phyloP scores from a whole-genome alignment of 2,797 vertebrate genomes.

The Argya squamiceps region DNA sequence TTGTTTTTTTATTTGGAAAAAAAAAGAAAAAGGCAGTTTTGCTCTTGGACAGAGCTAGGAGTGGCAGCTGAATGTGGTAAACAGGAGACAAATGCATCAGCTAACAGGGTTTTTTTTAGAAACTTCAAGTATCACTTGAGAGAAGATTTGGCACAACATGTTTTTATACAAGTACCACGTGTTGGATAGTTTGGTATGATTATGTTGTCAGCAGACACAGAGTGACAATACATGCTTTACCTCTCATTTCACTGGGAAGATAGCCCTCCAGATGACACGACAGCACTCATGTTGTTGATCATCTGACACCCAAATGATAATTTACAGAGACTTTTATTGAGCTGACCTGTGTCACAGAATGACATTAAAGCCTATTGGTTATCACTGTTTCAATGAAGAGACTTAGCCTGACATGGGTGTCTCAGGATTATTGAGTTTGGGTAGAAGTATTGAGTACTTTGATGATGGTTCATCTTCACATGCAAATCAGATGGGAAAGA shows the following conservation, averaged over 20 bases:
- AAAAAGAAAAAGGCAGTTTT: neutral
- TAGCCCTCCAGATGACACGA: neutral
- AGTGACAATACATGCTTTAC: slow-evolving; percentile 16
- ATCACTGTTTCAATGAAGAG: neutral
- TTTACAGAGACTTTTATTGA: slow-evolving; percentile 10
- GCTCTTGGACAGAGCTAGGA: slow-evolving; percentile 36
- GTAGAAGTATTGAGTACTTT: neutral
- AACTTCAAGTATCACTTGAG: slow-evolving; percentile 50
- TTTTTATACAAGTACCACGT: slow-evolving; percentile 45
- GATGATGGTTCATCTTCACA: neutral
- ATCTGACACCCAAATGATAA: neutral
- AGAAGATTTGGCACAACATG: slow-evolving; percentile 56
- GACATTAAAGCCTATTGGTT: slow-evolving; percentile 13
- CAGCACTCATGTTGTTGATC: neutral
- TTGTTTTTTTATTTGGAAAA: neutral
- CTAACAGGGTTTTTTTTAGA: slow-evolving; percentile 11
- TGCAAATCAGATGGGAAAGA: neutral
- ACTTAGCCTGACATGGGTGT: neutral
- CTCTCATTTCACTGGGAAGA: neutral
- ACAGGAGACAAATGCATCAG: slow-evolving; percentile 39
- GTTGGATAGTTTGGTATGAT: slow-evolving; percentile 27
- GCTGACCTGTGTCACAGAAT: neutral
- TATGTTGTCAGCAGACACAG: neutral
- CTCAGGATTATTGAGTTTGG: neutral
- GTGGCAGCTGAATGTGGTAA: slow-evolving; percentile 51